Conservation (phyloP, 2,113 vertebrate genomes). For the Daphoenositta chrysoptera region DNA sequence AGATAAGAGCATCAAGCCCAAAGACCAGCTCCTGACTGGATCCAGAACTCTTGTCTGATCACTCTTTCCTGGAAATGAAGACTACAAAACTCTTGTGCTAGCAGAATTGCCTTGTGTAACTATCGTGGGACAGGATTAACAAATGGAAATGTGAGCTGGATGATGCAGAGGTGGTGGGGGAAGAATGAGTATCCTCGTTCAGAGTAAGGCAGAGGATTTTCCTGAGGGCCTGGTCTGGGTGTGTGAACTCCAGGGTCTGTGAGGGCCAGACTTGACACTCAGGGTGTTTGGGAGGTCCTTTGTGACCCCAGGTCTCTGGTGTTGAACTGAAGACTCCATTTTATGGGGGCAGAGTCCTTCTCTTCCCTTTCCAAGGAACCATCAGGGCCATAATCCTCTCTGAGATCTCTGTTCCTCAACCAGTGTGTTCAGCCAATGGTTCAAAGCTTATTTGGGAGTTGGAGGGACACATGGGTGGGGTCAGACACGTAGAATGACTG, state of each 20-base stretch:
- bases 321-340: background rate
- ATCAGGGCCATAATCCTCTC: background rate
- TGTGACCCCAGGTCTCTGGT: background rate
- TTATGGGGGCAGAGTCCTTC: background rate
- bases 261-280: background rate
- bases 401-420: background rate
- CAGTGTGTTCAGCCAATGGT: background rate
- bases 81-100: background rate
- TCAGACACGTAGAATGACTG: background rate
- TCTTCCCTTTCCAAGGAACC: background rate
- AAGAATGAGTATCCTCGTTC: background rate
- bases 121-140: accelerated
- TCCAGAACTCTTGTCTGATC: background rate
- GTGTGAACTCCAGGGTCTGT: background rate
- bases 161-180: background rate
- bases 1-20: background rate
- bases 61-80: background rate
- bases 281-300: no score
- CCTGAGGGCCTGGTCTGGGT: background rate
- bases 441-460: background rate
- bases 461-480: background rate
- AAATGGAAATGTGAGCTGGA: background rate
- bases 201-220: background rate
- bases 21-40: background rate
- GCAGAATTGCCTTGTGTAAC: background rate